phyloP scores from a whole-genome alignment of 2,113 vertebrate genomes.

The Epinephelus fuscoguttatus region DNA sequence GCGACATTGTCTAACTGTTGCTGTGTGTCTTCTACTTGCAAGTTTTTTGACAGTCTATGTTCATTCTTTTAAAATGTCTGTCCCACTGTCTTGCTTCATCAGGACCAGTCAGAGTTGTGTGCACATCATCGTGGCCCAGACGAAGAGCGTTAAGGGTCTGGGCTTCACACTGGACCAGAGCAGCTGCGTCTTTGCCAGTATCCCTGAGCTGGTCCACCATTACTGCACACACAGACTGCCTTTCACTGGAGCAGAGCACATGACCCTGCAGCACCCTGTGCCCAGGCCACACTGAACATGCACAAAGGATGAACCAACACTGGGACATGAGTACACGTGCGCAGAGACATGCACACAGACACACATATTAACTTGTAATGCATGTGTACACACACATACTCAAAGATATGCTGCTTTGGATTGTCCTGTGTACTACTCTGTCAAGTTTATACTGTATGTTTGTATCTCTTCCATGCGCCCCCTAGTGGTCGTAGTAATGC shows the following conservation, averaged over 20 bases:
- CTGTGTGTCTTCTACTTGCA: neutral
- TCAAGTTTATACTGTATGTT: slow-evolving; percentile 1
- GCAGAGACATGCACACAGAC: slow-evolving; percentile 33
- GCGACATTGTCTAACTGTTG: neutral
- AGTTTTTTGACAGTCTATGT: neutral
- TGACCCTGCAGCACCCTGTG: slow-evolving; percentile 93
- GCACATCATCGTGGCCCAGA: slow-evolving; percentile 98
- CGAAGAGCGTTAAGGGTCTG: slow-evolving; percentile 88
- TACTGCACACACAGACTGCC: slow-evolving; percentile 93
- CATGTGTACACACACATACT: slow-evolving; percentile 22
- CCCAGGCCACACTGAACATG: slow-evolving; percentile 78
- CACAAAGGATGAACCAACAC: slow-evolving; percentile 17
- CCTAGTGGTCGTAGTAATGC: slow-evolving; percentile 47
- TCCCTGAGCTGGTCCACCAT: slow-evolving; percentile 93
- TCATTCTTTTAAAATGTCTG: neutral
- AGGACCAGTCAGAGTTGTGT: slow-evolving; percentile 97
- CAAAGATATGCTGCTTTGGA: slow-evolving; percentile 51
- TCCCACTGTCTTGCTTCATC: slow-evolving; percentile 10
- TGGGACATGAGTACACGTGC: slow-evolving; percentile 11
- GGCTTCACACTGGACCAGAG: slow-evolving; percentile 94
- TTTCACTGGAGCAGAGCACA: slow-evolving; percentile 96
- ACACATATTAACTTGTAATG: slow-evolving; percentile 26
- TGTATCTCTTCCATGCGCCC: slow-evolving; percentile 15
- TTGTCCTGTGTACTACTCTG: slow-evolving; percentile 10
- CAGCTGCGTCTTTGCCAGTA: slow-evolving; percentile 90